Conservation (phyloP, 2,888 invertebrate genomes). For the Mesorhabditis belari region DNA sequence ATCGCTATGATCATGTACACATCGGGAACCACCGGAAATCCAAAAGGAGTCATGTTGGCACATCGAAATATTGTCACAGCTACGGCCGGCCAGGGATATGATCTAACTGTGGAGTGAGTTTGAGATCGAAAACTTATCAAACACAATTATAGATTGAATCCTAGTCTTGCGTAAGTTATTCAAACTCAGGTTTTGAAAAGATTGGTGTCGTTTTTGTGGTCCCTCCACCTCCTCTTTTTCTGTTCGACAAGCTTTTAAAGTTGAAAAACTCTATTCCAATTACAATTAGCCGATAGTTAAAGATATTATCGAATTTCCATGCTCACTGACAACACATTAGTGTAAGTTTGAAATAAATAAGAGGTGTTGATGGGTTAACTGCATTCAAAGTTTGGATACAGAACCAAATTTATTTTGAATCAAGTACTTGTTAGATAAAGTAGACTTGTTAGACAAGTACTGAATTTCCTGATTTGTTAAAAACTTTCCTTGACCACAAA, state of each 20-base stretch:
- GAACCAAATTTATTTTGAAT: no score
- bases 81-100: constrained; percentile 55
- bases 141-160: neutral
- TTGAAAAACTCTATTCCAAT: no score
- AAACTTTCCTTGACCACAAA: no score
- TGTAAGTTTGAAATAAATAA: no score
- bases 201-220: neutral
- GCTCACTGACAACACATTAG: neutral
- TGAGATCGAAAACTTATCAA: neutral
- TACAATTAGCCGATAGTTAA: no score
- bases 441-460: no score
- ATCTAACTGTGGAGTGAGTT: constrained; percentile 54
- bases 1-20: constrained; percentile 98
- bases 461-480: no score
- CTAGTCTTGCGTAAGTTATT: no score
- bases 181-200: constrained; percentile 5
- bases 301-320: no score
- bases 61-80: constrained; percentile 58
- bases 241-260: neutral
- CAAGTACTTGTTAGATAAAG: no score
- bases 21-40: constrained; percentile 81
- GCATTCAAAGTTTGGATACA: no score
- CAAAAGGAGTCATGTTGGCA: constrained; percentile 56
- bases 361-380: no score
- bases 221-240: neutral